A percentile compares a stretch with the other conserved stretches of the same genome.
Conservation (phyloP, 2,888 invertebrate genomes). For the Thereva unica region DNA sequence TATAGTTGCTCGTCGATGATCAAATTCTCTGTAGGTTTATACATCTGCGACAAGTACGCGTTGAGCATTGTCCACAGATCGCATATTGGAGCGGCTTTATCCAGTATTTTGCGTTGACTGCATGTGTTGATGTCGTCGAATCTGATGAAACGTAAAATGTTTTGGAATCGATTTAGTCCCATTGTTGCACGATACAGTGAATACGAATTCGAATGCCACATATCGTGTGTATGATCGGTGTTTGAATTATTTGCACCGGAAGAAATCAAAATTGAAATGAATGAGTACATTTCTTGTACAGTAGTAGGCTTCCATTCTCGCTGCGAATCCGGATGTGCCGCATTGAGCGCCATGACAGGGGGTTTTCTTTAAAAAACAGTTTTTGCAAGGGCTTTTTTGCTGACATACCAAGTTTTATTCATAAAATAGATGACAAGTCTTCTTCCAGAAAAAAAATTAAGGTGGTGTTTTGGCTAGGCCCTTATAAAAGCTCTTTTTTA, state of each 20-base stretch:
- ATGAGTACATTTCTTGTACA: constrained; percentile 9
- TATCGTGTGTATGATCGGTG: constrained; percentile 17
- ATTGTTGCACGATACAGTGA: constrained; percentile 33
- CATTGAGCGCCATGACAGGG: no score
- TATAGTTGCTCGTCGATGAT: constrained; percentile 47
- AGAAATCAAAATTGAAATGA: constrained; percentile 17
- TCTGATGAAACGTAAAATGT: constrained; percentile 44
- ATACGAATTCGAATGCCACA: constrained; percentile 26
- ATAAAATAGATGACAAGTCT: no score
- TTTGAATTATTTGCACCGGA: constrained; percentile 24
- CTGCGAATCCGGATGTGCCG: no score
- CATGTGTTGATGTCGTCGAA: constrained; percentile 46
- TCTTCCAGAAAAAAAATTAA: no score
- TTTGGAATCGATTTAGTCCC: constrained; percentile 43
- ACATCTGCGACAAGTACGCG: constrained; percentile 44
- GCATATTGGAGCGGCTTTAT: constrained; percentile 44
- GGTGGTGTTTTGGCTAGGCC: no score
- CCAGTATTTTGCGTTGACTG: constrained; percentile 38
- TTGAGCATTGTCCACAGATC: constrained; percentile 46
- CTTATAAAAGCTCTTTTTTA: no score
- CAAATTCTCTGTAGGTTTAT: constrained; percentile 44
- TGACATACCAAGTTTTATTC: no score
- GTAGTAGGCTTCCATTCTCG: constrained; percentile 17
- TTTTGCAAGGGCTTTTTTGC: no score
- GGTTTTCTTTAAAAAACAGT: no score